Evolutionary conservation across 2,888 invertebrate species (phyloP).

Genomic region (Brassicogethes aeneus): DNA sequence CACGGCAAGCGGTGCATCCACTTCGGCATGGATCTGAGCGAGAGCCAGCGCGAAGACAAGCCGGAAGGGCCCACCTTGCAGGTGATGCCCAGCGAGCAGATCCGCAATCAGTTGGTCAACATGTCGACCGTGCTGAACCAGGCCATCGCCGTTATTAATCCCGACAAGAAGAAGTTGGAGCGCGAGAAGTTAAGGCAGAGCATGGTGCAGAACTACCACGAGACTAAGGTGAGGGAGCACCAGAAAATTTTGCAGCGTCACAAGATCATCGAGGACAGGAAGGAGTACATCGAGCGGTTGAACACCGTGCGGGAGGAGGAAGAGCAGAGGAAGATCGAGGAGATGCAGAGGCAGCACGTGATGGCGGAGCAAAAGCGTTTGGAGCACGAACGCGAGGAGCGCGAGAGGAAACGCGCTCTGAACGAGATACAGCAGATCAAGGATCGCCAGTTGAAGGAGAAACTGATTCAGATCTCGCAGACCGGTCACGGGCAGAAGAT

Average conservation of each 20-base stretch:
- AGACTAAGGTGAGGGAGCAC: slow-evolving; percentile 79
- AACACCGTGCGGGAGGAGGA: slow-evolving; percentile 67
- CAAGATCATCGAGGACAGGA: slow-evolving; percentile 94
- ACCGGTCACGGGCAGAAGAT: slow-evolving; percentile 90
- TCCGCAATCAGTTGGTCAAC: slow-evolving; percentile 71
- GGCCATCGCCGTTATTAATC: slow-evolving; percentile 71
- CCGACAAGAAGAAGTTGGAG: slow-evolving; percentile 64
- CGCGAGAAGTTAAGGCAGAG: slow-evolving; percentile 61
- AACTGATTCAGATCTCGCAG: slow-evolving; percentile 86
- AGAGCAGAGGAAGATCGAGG: slow-evolving; percentile 57
- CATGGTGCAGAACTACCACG: slow-evolving; percentile 76
- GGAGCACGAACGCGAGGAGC: slow-evolving; percentile 81
- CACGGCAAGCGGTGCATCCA: slow-evolving; percentile 78
- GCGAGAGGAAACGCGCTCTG: slow-evolving; percentile 76
- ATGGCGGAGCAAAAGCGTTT: slow-evolving; percentile 81
- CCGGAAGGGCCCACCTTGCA: slow-evolving; percentile 91
- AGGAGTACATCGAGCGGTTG: slow-evolving; percentile 86
- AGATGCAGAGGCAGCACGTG: slow-evolving; percentile 67
- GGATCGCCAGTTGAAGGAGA: slow-evolving; percentile 78
- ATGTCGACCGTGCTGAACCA: slow-evolving; percentile 80
- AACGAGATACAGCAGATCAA: slow-evolving; percentile 85
- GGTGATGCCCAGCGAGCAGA: slow-evolving; percentile 89
- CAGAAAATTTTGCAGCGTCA: slow-evolving; percentile 83
- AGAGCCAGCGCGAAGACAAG: slow-evolving; percentile 85
- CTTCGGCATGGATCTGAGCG: slow-evolving; percentile 90